A percentile compares a stretch with the other conserved stretches of the same genome.
These are phyloP conservation scores for Anodontia alba DNA, from an alignment of 2,888 invertebrate species.

Conservation along the genomic window DNA sequence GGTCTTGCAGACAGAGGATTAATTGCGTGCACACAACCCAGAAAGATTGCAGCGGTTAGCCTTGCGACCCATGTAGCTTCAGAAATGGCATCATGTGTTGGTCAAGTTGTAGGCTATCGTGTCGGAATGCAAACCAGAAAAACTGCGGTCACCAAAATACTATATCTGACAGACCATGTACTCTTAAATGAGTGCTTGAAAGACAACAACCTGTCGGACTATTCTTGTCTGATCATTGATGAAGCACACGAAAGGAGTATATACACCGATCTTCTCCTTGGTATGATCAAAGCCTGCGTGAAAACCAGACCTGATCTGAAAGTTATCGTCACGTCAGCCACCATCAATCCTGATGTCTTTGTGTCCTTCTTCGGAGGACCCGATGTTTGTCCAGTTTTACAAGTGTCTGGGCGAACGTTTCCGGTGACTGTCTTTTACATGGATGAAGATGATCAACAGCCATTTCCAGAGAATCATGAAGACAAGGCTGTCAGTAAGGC, in stretches of 20 bases:
- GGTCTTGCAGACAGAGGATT: slow-evolving; percentile 67
- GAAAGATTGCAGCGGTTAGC: slow-evolving; percentile 84
- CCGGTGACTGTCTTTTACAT: slow-evolving; percentile 82
- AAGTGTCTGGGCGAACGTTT: slow-evolving; percentile 82
- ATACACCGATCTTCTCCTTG: slow-evolving; percentile 83
- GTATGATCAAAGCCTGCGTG: slow-evolving; percentile 81
- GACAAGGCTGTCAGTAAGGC: slow-evolving; percentile 76
- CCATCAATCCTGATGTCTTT: slow-evolving; percentile 83
- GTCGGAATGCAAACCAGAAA: slow-evolving; percentile 73
- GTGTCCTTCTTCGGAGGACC: slow-evolving; percentile 76
- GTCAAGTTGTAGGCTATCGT: slow-evolving; percentile 79
- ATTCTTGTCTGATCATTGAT: slow-evolving; percentile 82
- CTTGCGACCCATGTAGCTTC: slow-evolving; percentile 82
- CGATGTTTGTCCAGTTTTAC: slow-evolving; percentile 70
- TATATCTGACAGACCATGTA: slow-evolving; percentile 83
- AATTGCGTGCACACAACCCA: slow-evolving; percentile 84
- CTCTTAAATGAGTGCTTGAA: slow-evolving; percentile 82
- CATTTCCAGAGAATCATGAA: slow-evolving; percentile 65
- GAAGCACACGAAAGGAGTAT: slow-evolving; percentile 85
- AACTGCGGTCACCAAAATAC: slow-evolving; percentile 71
- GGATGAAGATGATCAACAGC: slow-evolving; percentile 41
- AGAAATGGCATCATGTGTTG: slow-evolving; percentile 79
- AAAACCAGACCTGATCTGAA: slow-evolving; percentile 75
- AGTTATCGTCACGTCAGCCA: slow-evolving; percentile 84
- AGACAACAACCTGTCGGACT: slow-evolving; percentile 72